Conservation (phyloP, 2,113 vertebrate species). For the Hassar affinis region DNA sequence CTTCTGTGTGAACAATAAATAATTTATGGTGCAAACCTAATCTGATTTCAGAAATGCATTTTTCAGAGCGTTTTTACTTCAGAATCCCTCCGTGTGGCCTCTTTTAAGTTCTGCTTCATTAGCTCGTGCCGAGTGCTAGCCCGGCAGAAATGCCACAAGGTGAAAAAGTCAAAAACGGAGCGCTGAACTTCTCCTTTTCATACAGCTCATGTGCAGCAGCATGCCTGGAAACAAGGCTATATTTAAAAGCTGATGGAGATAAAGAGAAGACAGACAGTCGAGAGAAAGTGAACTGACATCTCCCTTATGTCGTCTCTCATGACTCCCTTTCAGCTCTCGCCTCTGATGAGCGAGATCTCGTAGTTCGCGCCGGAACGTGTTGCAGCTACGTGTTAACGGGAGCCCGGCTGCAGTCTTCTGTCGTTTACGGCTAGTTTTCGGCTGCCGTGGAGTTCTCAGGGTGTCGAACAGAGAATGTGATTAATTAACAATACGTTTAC, state of each 20-base stretch:
- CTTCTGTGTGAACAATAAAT: constrained; percentile 10
- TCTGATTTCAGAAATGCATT: constrained; percentile 25
- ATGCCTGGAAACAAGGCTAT: constrained; percentile 39
- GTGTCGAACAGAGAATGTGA: constrained; percentile 34
- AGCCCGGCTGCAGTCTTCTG: constrained; percentile 6
- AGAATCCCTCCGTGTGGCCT: background rate
- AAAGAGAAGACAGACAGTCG: constrained; percentile 17
- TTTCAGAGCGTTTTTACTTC: constrained; percentile 1
- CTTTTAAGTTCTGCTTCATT: constrained; percentile 32
- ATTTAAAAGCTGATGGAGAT: constrained; percentile 28
- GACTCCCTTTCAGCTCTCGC: constrained; percentile 3
- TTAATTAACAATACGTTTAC: constrained; percentile 51
- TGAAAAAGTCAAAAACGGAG: constrained; percentile 27
- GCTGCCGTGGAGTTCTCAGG: constrained; percentile 25
- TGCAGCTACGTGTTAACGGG: constrained; percentile 2
- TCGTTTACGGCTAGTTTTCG: constrained; percentile 1
- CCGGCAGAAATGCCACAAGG: constrained; percentile 31
- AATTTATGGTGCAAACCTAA: constrained; percentile 21
- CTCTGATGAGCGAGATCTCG: constrained; percentile 31
- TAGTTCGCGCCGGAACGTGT: constrained; percentile 28
- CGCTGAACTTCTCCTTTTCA: constrained; percentile 16
- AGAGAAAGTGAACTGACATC: constrained; percentile 27
- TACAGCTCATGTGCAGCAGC: constrained; percentile 1
- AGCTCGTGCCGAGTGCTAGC: constrained; percentile 21
- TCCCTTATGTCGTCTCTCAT: constrained; percentile 31